Evolutionary conservation across 2,888 invertebrate species (phyloP).

Genomic region (Orthosia incerta): DNA sequence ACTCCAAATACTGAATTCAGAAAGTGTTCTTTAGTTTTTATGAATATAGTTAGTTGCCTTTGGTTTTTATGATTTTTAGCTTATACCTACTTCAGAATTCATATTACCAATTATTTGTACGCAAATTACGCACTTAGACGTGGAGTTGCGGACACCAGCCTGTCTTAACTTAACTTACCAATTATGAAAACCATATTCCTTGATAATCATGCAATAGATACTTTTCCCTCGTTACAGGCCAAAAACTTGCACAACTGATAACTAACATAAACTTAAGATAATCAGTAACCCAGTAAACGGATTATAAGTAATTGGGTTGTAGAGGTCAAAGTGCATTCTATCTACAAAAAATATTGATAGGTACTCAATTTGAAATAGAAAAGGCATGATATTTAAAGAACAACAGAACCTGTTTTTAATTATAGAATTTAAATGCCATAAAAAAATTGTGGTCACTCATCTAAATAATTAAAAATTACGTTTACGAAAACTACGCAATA

Average conservation of each 20-base stretch:
- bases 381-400: background rate
- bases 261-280: background rate
- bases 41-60: background rate
- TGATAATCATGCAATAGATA: background rate
- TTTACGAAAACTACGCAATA: conserved; percentile 20
- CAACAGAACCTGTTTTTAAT: background rate
- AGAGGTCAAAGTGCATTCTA: background rate
- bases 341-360: background rate
- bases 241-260: background rate
- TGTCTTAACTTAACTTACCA: too few species aligned
- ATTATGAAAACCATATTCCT: background rate
- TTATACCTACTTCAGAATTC: background rate
- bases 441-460: background rate
- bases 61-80: background rate
- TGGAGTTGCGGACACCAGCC: too few species aligned
- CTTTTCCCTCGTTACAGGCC: background rate
- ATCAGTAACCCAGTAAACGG: too few species aligned
- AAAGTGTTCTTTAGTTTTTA: too few species aligned
- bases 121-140: too few species aligned
- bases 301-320: background rate
- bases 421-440: background rate
- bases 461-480: background rate
- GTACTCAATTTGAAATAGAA: background rate
- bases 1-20: too few species aligned
- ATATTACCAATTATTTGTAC: too few species aligned